Percentiles rank a stretch among this genome's conserved stretches.
Conservation (phyloP, 2,797 vertebrate species). For the Muscicapa striata region DNA sequence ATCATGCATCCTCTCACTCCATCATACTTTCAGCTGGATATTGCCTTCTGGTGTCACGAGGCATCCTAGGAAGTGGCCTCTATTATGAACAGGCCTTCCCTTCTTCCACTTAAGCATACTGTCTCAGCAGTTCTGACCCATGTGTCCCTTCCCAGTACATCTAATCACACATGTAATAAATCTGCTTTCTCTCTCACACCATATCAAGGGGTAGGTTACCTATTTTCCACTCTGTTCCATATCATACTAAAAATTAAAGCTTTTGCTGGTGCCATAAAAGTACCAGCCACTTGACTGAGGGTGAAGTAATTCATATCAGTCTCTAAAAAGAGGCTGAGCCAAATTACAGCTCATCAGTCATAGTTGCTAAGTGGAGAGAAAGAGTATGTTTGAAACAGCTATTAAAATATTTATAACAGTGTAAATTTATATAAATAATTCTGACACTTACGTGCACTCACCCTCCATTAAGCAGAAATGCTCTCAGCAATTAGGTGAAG, state of each 20-base stretch:
- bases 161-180: background rate
- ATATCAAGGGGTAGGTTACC: background rate
- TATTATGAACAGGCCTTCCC: background rate
- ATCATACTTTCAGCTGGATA: background rate
- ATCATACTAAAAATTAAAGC: background rate
- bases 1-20: background rate
- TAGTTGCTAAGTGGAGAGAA: background rate
- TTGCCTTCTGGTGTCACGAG: background rate
- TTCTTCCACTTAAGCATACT: background rate
- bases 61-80: background rate
- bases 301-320: background rate
- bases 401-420: slow-evolving; percentile 29
- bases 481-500: background rate
- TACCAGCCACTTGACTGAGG: background rate
- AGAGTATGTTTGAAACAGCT: background rate
- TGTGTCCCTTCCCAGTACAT: background rate
- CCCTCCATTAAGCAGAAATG: background rate
- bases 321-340: background rate
- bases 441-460: background rate
- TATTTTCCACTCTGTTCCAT: background rate
- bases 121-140: background rate
- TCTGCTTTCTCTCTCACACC: background rate
- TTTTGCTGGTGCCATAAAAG: background rate
- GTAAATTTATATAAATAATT: slow-evolving; percentile 36
- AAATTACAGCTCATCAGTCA: slow-evolving; percentile 4